phyloP scores from a whole-genome alignment of 2,888 invertebrate species.

The Drosophila meridiana region DNA sequence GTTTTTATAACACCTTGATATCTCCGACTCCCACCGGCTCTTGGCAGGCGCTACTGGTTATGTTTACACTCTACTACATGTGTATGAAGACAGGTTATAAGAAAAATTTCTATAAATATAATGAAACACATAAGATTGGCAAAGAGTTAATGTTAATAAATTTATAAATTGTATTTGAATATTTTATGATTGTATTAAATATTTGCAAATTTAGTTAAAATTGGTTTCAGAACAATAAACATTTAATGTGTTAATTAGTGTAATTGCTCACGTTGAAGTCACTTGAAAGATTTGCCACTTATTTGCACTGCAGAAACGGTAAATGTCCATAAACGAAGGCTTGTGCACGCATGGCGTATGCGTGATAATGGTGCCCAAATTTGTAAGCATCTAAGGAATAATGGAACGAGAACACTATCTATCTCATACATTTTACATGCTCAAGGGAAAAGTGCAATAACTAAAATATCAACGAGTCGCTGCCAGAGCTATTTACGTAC shows the following conservation, averaged over 20 bases:
- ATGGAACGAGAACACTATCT: neutral
- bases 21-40: constrained; percentile 12
- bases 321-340: neutral
- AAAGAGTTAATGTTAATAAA: neutral
- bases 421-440: neutral
- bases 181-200: neutral
- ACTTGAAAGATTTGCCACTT: neutral
- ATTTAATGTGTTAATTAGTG: constrained; percentile 11
- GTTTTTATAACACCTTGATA: constrained; percentile 6
- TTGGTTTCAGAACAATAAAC: neutral
- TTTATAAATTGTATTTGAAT: neutral
- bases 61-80: constrained; percentile 5
- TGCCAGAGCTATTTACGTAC: constrained; percentile 2
- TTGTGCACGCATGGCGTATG: constrained; percentile 5
- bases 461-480: neutral
- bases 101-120: too few relatives aligned
- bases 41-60: constrained; percentile 38
- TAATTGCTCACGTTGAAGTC: constrained; percentile 3
- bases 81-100: too few relatives aligned
- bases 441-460: constrained; percentile 18
- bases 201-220: too few relatives aligned
- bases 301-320: neutral
- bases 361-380: constrained; percentile 11
- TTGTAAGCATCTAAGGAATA: neutral
- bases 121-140: neutral